These are phyloP conservation scores for Prinia subflava DNA, from an alignment of 2,113 vertebrate genomes.

Conservation along the genomic window DNA sequence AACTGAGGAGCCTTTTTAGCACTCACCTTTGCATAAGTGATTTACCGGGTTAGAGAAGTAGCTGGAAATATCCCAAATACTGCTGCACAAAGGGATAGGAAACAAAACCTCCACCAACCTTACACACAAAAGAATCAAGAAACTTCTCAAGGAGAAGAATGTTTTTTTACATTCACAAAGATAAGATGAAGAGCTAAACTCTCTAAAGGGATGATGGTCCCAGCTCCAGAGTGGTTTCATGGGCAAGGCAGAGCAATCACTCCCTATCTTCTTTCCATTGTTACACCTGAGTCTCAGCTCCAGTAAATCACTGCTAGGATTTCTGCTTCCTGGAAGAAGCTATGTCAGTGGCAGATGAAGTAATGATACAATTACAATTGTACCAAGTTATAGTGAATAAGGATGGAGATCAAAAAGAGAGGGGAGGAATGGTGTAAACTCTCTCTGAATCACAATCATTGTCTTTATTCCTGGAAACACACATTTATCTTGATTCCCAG, in stretches of 20 bases:
- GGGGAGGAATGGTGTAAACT: not conserved
- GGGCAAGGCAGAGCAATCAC: not conserved
- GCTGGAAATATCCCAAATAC: not conserved
- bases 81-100: not conserved
- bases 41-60: not conserved
- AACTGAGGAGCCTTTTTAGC: not conserved
- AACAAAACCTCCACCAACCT: not conserved
- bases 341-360: not conserved
- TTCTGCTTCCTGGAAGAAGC: not conserved
- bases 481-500: not conserved
- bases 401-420: not conserved
- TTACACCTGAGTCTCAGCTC: not conserved
- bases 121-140: not conserved
- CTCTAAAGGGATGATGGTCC: not conserved
- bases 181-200: not conserved
- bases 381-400: not conserved
- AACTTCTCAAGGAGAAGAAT: not conserved
- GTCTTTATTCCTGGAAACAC: not conserved
- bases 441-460: not conserved
- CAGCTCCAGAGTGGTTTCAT: not conserved
- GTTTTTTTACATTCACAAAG: not conserved
- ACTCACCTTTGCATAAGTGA: not conserved
- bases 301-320: not conserved
- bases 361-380: not conserved
- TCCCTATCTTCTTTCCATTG: not conserved